Evolutionary conservation across 2,888 invertebrate species (phyloP).

Genomic region (Mythimna vitellina): DNA sequence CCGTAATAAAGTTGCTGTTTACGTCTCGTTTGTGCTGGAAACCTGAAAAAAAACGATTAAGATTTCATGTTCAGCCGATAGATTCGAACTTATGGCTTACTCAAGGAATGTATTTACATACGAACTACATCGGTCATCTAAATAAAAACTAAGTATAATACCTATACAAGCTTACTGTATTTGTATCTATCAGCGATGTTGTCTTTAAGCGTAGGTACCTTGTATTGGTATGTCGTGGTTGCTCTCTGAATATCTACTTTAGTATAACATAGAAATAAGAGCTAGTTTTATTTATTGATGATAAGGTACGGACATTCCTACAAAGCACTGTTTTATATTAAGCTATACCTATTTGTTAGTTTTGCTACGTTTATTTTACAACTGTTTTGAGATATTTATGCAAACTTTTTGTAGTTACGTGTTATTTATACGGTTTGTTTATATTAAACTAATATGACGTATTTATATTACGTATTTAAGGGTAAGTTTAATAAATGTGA

Average conservation of each 20-base stretch:
- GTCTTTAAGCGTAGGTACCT: constrained; percentile 8
- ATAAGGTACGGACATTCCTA: constrained; percentile 61
- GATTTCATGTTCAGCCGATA: background rate
- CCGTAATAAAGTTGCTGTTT: background rate
- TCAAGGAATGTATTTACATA: background rate
- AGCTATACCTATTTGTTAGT: constrained; percentile 50
- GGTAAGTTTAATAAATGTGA: constrained; percentile 32
- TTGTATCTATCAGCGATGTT: constrained; percentile 27
- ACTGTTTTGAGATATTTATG: constrained; percentile 56
- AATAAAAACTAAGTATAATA: background rate
- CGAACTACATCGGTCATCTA: constrained; percentile 9
- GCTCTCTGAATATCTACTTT: constrained; percentile 62
- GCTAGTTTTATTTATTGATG: constrained; percentile 44
- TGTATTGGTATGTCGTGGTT: constrained; percentile 33
- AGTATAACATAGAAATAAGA: constrained; percentile 48
- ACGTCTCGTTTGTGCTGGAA: background rate
- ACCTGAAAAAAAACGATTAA: background rate
- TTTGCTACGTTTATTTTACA: constrained; percentile 61
- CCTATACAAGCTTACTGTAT: constrained; percentile 22
- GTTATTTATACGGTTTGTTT: constrained; percentile 19
- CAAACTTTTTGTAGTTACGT: constrained; percentile 51
- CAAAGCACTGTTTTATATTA: constrained; percentile 57
- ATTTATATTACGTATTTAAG: constrained; percentile 5
- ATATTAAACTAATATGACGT: constrained; percentile 11
- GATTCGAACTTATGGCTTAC: constrained; percentile 20